Base-by-base conservation (phyloP, 2,888 invertebrate genomes). In the Noctua comes region DNA sequence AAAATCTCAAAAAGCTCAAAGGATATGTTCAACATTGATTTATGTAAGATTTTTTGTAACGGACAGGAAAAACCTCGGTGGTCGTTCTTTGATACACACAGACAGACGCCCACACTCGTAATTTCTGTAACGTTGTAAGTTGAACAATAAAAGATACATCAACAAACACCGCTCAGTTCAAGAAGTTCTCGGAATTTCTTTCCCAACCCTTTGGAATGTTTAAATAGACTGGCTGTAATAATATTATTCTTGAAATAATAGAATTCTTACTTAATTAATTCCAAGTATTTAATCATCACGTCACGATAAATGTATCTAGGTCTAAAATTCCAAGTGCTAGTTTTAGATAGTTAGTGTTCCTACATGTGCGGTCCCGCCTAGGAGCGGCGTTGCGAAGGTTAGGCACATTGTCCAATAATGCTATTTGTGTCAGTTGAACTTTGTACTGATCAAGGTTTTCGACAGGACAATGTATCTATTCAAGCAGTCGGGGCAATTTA, bases 141-240 rank as follows among this genome's bases (percentile, higher is more conserved):
- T 82, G 84, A 89, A 92, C 91, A 89, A 92, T 91, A 90, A 93
- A 91, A 91, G 91, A 88, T 88, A 91, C 84, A 87, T 88, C 88
- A 92, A 91, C 85, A 90, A 87, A 91, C 92, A 93, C 86, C 89
- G 88, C 88, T 80, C 80, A 68, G 84, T 83, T 91, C 86, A 90
- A 90, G 87, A 83, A 85, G 83, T 94, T 94, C 93, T 90, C 54
- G 89, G 93, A 93, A 94, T 84, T 86, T 85, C 84, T 86, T 78
- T 18, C 6, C 88, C 86, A 84, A 86, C 82, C 82, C 84, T 78
- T 75, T 78, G 85, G 85, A 89, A 91, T 89, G 86, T 78, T 31
- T 81, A 85, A 43, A 13, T 31, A 76, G 64, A 31, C 21, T n/a
- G 31, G 13, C 0, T 76, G 16, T 24, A 76, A 75, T 21, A 43